Conservation (phyloP, 2,888 invertebrate species). For the Bembecia ichneumoniformis region DNA sequence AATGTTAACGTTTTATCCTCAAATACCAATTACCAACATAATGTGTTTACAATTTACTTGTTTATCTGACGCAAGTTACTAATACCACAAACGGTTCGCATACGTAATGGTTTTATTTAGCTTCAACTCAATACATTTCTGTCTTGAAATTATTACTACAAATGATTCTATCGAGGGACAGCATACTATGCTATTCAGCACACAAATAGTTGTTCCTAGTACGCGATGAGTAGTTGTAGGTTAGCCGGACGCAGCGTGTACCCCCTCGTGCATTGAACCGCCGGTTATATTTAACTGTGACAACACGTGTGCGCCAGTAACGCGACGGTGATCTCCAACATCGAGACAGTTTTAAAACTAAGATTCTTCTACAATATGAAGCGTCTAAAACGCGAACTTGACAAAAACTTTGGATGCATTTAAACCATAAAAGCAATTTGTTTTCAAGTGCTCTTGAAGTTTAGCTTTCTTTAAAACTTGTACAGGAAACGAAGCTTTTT, state of each 20-base stretch:
- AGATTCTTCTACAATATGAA: slow-evolving; percentile 22
- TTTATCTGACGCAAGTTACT: slow-evolving; percentile 25
- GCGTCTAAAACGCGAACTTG: neutral
- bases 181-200: neutral
- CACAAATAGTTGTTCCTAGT: slow-evolving; percentile 3
- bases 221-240: slow-evolving; percentile 38
- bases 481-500: slow-evolving; percentile 29
- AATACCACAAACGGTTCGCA: neutral
- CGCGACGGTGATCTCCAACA: slow-evolving; percentile 41
- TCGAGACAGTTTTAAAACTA: slow-evolving; percentile 34
- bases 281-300: slow-evolving; percentile 66
- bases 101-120: no score
- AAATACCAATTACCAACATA: no score
- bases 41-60: slow-evolving; percentile 27
- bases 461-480: slow-evolving; percentile 23
- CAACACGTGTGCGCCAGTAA: slow-evolving; percentile 55
- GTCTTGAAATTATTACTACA: no score
- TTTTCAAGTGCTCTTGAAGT: slow-evolving; percentile 20
- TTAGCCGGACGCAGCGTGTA: slow-evolving; percentile 47
- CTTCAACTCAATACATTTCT: no score
- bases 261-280: slow-evolving; percentile 64
- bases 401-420: neutral
- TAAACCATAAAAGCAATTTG: slow-evolving; percentile 20
- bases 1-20: no score
- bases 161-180: slow-evolving; percentile 10